phyloP scores from a whole-genome alignment of 2,888 invertebrate species.

The Rhagium mordax region DNA sequence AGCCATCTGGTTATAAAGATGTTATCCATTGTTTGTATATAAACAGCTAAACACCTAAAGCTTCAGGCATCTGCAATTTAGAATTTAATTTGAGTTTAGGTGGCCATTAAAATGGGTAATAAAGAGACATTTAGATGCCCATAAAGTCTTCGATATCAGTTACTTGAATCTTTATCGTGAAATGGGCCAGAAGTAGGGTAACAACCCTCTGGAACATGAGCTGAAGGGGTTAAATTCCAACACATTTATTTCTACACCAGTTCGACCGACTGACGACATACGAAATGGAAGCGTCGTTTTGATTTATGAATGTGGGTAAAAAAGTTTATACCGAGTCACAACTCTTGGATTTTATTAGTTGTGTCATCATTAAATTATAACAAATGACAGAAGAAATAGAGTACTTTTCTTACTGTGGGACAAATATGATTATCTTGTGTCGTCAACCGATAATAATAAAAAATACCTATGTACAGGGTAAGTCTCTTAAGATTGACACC shows the following conservation, averaged over 20 bases:
- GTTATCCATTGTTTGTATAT: slow-evolving; percentile 28
- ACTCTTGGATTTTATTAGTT: not conserved
- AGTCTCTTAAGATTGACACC: no score
- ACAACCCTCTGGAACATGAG: slow-evolving; percentile 14
- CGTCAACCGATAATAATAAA: no score
- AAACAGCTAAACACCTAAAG: slow-evolving; percentile 30
- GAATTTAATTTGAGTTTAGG: slow-evolving; percentile 27
- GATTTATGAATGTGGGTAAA: slow-evolving; percentile 7
- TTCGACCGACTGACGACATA: not conserved
- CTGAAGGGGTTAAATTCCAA: slow-evolving; percentile 16
- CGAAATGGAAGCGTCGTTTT: slow-evolving; percentile 6
- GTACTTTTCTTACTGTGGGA: no score
- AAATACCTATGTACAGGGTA: no score
- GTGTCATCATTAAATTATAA: not conserved
- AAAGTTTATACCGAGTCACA: not conserved
- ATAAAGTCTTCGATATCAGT: slow-evolving; percentile 28
- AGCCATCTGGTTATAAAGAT: slow-evolving; percentile 26
- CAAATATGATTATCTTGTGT: no score
- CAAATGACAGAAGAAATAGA: not conserved
- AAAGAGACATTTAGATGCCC: slow-evolving; percentile 27
- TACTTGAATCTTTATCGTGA: slow-evolving; percentile 31
- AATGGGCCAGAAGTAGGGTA: slow-evolving; percentile 22
- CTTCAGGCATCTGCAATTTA: slow-evolving; percentile 11
- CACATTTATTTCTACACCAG: not conserved
- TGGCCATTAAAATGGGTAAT: slow-evolving; percentile 27